A percentile compares a stretch with the other conserved stretches of the same genome.
phyloP scores from a whole-genome alignment of 1,140 invertebrate species.

The Drosophila takahashii region DNA sequence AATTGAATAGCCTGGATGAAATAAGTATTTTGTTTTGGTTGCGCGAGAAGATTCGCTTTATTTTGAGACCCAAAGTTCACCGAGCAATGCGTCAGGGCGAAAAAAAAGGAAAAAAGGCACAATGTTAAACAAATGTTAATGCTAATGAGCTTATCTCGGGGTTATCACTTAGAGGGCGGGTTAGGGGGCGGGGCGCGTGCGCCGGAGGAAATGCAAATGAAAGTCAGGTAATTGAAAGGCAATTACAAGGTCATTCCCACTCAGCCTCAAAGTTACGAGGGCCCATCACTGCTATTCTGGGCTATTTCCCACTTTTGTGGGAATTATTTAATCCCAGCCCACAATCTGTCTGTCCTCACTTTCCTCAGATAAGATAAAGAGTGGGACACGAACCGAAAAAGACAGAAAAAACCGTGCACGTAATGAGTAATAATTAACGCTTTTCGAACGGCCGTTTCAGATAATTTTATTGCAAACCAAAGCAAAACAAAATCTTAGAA shows the following conservation, averaged over 20 bases:
- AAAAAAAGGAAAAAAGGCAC: conserved; percentile 25
- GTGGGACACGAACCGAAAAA: conserved; percentile 19
- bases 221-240: conserved; percentile 72
- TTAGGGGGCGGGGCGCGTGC: conserved; percentile 20
- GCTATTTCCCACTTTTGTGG: conserved; percentile 20
- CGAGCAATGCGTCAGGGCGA: conserved; percentile 29
- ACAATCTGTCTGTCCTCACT: conserved; percentile 48
- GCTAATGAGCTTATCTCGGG: conserved; percentile 63
- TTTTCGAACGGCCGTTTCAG: conserved; percentile 32
- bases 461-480: conserved; percentile 54
- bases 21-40: conserved; percentile 51
- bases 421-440: conserved; percentile 71
- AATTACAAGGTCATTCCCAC: conserved; percentile 61
- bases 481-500: conserved; percentile 50
- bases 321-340: conserved; percentile 44
- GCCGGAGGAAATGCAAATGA: conserved; percentile 57
- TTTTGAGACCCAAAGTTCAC: conserved; percentile 51
- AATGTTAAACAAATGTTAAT: conserved; percentile 58
- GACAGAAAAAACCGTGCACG: conserved; percentile 32
- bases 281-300: conserved; percentile 6
- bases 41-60: conserved; percentile 13
- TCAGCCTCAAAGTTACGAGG: conserved; percentile 1
- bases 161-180: conserved; percentile 52
- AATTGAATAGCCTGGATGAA: conserved; percentile 23
- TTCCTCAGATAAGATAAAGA: conserved; percentile 58